Conservation (phyloP, 2,888 invertebrate genomes). For the Miltochrista miniata region DNA sequence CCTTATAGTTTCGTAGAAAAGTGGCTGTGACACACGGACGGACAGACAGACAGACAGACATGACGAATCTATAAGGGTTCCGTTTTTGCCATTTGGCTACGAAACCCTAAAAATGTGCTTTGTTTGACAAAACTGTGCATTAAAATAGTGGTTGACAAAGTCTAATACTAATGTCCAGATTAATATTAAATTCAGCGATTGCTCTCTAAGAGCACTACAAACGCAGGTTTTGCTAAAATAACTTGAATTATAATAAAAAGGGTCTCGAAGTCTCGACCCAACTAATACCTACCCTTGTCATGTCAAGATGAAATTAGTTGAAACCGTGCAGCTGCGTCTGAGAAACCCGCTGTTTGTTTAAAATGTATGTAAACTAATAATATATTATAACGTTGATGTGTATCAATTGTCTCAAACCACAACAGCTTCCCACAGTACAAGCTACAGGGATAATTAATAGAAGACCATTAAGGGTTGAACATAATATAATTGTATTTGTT, state of each 20-base stretch:
- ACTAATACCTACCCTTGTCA: conserved; percentile 83
- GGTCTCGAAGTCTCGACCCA: conserved; percentile 67
- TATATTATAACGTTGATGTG: conserved; percentile 56
- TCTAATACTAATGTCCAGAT: too few relatives aligned
- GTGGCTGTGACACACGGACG: too few relatives aligned
- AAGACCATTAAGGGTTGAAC: conserved; percentile 20
- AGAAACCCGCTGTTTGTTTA: conserved; percentile 64
- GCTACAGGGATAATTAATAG: conserved; percentile 25
- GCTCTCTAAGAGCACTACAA: conserved; percentile 45
- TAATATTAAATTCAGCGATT: conserved; percentile 44
- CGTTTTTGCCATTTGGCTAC: too few relatives aligned
- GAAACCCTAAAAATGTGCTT: too few relatives aligned
- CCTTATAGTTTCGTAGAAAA: too few relatives aligned
- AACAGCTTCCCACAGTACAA: conserved; percentile 17
- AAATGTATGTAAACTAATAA: conserved; percentile 65
- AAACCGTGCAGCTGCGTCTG: conserved; percentile 75
- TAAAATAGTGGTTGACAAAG: too few relatives aligned
- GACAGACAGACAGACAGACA: too few relatives aligned
- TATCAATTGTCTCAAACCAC: conserved; percentile 24
- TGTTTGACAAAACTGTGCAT: too few relatives aligned
- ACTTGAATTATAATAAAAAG: conserved; percentile 77
- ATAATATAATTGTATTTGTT: neutral
- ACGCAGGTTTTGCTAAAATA: conserved; percentile 52
- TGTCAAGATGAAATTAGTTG: conserved; percentile 80
- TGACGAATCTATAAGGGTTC: too few relatives aligned